Conservation (phyloP, 2,113 vertebrate genomes). For the Pteropus alecto region DNA sequence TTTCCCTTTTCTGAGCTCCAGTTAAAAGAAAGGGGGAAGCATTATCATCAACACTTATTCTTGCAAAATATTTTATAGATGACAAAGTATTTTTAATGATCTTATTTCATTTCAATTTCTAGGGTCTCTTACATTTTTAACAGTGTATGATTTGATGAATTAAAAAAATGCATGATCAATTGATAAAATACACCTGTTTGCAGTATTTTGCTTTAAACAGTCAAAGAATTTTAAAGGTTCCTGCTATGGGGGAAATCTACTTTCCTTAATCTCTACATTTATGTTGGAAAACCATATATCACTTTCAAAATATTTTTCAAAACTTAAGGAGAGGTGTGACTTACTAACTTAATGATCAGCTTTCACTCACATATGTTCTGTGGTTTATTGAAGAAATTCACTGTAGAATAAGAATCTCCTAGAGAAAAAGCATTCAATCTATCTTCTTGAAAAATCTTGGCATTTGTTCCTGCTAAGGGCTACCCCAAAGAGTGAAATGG, state of each 20-base stretch:
- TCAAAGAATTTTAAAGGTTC: not conserved
- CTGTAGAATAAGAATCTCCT: not conserved
- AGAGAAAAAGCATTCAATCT: not conserved
- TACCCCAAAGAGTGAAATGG: not conserved
- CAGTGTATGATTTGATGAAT: not conserved
- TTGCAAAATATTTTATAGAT: not conserved
- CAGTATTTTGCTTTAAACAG: constrained; percentile 1
- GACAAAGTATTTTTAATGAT: not conserved
- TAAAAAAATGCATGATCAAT: not conserved
- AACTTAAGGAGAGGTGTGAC: not conserved
- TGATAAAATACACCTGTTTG: constrained; percentile 26
- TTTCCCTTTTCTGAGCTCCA: not conserved
- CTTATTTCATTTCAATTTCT: not conserved
- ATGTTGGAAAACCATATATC: not conserved
- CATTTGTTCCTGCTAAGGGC: not conserved
- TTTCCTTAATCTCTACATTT: not conserved
- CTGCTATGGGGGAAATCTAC: not conserved
- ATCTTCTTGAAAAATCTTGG: not conserved
- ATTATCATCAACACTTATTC: not conserved
- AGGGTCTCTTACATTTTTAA: not conserved
- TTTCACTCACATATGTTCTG: not conserved
- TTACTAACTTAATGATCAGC: not conserved
- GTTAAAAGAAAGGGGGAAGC: not conserved
- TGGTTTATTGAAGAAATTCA: not conserved
- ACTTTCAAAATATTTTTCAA: constrained; percentile 31